Conservation (phyloP, 2,113 vertebrate species). For the Gallinago undulata region DNA sequence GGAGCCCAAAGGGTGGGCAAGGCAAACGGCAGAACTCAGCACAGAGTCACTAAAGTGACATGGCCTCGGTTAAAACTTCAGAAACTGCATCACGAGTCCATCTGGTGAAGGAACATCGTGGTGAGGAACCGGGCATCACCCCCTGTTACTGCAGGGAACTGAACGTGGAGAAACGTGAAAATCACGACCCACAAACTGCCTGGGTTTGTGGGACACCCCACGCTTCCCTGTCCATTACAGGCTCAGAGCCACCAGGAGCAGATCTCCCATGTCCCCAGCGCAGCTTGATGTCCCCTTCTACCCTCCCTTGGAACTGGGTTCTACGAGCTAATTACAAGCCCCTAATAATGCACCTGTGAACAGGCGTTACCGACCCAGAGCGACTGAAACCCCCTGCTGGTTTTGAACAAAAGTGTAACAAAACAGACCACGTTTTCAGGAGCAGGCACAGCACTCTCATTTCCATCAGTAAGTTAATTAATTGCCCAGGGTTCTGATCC, state of each 20-base stretch:
- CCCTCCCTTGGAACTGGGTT: not conserved
- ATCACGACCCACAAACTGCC: too few relatives aligned
- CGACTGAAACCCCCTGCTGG: accelerated
- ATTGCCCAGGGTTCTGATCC: not conserved
- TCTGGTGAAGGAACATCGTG: accelerated
- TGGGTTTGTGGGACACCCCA: accelerated
- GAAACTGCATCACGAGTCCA: accelerated
- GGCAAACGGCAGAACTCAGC: not conserved
- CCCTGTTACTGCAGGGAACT: accelerated
- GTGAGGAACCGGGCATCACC: not conserved
- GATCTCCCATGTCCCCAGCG: not conserved
- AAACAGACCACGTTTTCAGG: not conserved
- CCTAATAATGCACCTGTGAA: accelerated
- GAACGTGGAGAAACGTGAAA: accelerated
- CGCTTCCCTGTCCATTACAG: accelerated
- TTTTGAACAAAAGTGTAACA: not conserved
- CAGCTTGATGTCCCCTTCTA: accelerated
- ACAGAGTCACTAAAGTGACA: accelerated
- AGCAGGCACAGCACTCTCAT: not conserved
- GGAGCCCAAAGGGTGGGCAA: accelerated
- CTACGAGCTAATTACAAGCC: not conserved
- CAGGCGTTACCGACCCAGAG: accelerated
- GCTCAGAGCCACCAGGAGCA: accelerated
- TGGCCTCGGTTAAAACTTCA: not conserved
- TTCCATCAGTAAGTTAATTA: not conserved